These are phyloP conservation scores for Polydrusus cervinus DNA, from an alignment of 2,888 invertebrate species.

Conservation along the genomic window DNA sequence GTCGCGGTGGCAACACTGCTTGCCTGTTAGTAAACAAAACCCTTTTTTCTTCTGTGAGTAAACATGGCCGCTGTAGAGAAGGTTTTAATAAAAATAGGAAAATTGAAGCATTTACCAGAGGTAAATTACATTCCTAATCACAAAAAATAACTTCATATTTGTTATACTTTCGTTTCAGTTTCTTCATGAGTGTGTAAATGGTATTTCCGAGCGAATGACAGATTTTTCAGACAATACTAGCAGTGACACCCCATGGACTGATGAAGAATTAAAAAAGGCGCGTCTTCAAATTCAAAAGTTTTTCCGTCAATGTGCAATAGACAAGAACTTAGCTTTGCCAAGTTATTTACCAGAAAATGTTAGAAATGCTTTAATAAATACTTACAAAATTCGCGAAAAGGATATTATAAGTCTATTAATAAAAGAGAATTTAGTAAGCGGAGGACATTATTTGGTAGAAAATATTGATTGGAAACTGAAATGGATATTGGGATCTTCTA, in stretches of 20 bases:
- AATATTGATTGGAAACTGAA: constrained; percentile 75
- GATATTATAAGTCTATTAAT: constrained; percentile 56
- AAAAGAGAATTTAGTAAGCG: constrained; percentile 65
- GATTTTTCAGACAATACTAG: constrained; percentile 62
- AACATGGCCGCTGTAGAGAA: constrained; percentile 28
- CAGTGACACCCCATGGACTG: constrained; percentile 66
- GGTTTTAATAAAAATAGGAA: constrained; percentile 57
- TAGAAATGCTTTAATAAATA: constrained; percentile 49
- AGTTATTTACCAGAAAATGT: constrained; percentile 57
- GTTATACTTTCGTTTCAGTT: constrained; percentile 64
- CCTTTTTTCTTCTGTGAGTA: too few relatives aligned
- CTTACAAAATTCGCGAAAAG: constrained; percentile 32
- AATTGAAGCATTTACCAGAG: constrained; percentile 55
- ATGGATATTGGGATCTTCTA: constrained; percentile 74
- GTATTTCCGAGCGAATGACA: constrained; percentile 61
- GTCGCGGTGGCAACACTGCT: too few relatives aligned
- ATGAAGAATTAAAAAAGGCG: constrained; percentile 58
- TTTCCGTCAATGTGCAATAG: constrained; percentile 61
- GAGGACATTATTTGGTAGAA: constrained; percentile 67
- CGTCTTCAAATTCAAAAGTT: constrained; percentile 62
- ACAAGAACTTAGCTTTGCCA: constrained; percentile 59
- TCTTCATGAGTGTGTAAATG: constrained; percentile 68
- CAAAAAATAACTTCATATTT: neutral
- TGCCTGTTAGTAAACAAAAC: neutral
- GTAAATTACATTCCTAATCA: constrained; percentile 40